Evolutionary conservation across 2,113 vertebrate genomes (phyloP).

Genomic region (Gobius niger): DNA sequence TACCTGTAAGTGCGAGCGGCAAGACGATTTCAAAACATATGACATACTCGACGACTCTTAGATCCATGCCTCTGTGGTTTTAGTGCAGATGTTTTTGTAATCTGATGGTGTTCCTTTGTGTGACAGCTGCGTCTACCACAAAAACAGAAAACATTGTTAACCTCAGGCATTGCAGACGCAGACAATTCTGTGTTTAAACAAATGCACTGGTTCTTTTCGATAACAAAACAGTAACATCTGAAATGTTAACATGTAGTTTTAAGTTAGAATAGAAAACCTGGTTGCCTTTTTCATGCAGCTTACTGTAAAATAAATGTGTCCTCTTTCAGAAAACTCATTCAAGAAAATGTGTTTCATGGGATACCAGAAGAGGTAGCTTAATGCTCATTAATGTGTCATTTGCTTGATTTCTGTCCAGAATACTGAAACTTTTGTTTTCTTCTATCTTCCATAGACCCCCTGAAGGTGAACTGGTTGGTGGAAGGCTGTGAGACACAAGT

Average conservation of each 20-base stretch:
- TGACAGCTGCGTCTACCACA: background rate
- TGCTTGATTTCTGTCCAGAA: background rate
- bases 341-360: constrained; percentile 76
- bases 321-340: constrained; percentile 54
- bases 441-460: constrained; percentile 54
- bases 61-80: background rate
- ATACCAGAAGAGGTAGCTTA: constrained; percentile 66
- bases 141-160: constrained; percentile 26
- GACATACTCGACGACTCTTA: too few relatives aligned
- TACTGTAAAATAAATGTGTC: background rate
- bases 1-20: constrained; percentile 45
- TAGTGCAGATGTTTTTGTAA: background rate
- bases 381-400: background rate
- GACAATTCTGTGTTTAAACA: background rate
- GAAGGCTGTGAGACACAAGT: constrained; percentile 61
- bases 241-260: too few relatives aligned
- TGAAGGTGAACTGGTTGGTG: constrained; percentile 57
- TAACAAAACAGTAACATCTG: too few relatives aligned
- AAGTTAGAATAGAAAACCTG: background rate
- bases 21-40: background rate
- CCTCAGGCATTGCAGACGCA: background rate
- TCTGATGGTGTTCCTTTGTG: background rate
- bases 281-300: background rate
- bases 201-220: too few relatives aligned
- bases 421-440: background rate